Conservation (phyloP, 2,888 invertebrate genomes). For the Euzetes globulus region DNA sequence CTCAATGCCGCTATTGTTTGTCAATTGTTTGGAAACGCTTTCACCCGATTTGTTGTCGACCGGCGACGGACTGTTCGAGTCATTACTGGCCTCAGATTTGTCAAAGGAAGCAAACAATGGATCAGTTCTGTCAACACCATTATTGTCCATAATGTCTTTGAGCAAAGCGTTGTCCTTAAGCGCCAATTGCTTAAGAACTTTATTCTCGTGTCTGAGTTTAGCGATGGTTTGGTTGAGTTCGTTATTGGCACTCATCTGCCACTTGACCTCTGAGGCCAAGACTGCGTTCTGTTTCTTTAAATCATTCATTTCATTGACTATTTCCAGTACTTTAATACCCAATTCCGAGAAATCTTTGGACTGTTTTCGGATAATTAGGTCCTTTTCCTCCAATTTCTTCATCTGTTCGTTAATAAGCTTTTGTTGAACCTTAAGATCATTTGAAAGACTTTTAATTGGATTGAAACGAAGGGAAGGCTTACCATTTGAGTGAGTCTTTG, state of each 20-base stretch:
- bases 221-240: constrained; percentile 18
- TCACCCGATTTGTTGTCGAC: not conserved
- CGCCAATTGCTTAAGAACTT: not conserved
- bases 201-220: constrained; percentile 17
- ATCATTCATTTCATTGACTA: not conserved
- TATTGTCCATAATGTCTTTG: not conserved
- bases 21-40: not conserved
- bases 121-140: not conserved
- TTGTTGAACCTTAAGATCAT: constrained; percentile 16
- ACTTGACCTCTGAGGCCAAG: constrained; percentile 14
- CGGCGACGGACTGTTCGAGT: not conserved
- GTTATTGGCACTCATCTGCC: constrained; percentile 13
- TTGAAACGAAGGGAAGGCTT: not conserved
- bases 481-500: constrained; percentile 28
- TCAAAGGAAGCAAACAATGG: not conserved
- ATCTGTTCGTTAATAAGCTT: constrained; percentile 17
- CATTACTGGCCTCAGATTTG: not conserved
- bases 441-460: not conserved
- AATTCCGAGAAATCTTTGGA: constrained; percentile 4
- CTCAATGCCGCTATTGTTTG: not conserved
- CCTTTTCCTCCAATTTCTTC: constrained; percentile 14
- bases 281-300: not conserved
- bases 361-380: not conserved
- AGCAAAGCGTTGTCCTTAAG: not conserved
- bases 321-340: not conserved